A percentile compares a stretch with the other conserved stretches of the same genome.
Evolutionary conservation across 2,888 invertebrate genomes (phyloP).

Genomic region (Sclerodermus sp.): DNA sequence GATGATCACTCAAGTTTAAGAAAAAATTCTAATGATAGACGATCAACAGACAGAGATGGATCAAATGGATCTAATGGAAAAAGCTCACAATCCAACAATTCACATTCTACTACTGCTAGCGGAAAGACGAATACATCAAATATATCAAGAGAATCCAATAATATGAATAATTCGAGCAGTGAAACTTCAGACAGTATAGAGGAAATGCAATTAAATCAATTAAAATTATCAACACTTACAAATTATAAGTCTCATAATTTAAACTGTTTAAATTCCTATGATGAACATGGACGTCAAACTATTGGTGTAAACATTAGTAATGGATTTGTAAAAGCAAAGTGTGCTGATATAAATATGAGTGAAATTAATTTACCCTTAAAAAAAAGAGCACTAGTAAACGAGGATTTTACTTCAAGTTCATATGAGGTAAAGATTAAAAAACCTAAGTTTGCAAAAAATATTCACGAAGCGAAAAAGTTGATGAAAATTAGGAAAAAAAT

Average conservation of each 20-base stretch:
- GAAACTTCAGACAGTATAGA: constrained; percentile 50
- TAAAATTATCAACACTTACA: constrained; percentile 20
- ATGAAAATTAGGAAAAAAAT: constrained; percentile 70
- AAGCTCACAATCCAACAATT: constrained; percentile 44
- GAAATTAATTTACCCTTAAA: constrained; percentile 43
- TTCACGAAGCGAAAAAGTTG: constrained; percentile 67
- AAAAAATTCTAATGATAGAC: constrained; percentile 66
- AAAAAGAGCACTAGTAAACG: constrained; percentile 41
- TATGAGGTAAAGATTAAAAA: constrained; percentile 61
- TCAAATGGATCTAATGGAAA: constrained; percentile 68
- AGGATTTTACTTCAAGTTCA: constrained; percentile 16
- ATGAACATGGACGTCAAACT: too few species aligned
- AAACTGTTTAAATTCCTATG: too few species aligned
- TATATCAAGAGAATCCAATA: constrained; percentile 60
- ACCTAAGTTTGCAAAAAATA: constrained; percentile 70
- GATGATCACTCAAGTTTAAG: constrained; percentile 75
- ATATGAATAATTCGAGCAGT: constrained; percentile 59
- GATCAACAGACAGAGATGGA: constrained; percentile 79
- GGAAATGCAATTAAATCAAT: constrained; percentile 32
- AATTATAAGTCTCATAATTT: too few species aligned
- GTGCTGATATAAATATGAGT: neutral
- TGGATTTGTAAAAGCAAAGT: too few species aligned
- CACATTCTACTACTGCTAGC: constrained; percentile 20
- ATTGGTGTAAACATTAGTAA: too few species aligned
- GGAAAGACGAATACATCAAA: constrained; percentile 42